Percentiles rank a stretch among this genome's conserved stretches.
Evolutionary conservation across 2,888 invertebrate genomes (phyloP).

Genomic region (Pyralis farinalis): DNA sequence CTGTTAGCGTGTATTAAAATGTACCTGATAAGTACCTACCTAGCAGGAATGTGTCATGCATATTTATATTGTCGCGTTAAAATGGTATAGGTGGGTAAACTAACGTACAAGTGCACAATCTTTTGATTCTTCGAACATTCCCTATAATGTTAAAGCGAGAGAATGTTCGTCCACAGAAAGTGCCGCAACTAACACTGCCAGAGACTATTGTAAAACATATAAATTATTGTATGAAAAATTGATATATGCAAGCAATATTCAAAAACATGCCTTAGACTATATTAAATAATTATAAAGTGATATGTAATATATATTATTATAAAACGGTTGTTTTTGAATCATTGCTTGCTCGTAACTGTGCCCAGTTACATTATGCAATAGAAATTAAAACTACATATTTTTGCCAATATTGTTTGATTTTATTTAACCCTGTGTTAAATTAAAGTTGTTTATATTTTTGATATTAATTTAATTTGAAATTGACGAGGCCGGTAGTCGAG

Average conservation of each 20-base stretch:
- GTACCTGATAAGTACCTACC: constrained; percentile 35
- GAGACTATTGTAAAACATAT: constrained; percentile 15
- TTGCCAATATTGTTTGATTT: constrained; percentile 29
- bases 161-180: not conserved
- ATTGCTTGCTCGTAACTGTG: constrained; percentile 27
- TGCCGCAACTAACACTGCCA: constrained; percentile 17
- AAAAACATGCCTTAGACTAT: constrained; percentile 18
- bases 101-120: not conserved
- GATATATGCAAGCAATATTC: constrained; percentile 24
- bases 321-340: constrained; percentile 20
- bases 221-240: constrained; percentile 16
- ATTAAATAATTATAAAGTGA: constrained; percentile 12
- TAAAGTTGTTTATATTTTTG: no score
- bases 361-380: constrained; percentile 37
- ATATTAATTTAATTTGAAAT: no score
- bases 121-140: not conserved
- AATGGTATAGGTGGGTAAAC: no score
- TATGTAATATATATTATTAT: constrained; percentile 6
- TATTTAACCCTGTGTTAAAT: not conserved
- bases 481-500: no score
- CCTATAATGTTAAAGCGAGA: no score
- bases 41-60: constrained; percentile 14
- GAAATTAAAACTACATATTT: constrained; percentile 42
- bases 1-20: constrained; percentile 32
- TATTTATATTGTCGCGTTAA: not conserved